Conservation (phyloP, 2,797 vertebrate species). For the Lagorchestes hirsutus region DNA sequence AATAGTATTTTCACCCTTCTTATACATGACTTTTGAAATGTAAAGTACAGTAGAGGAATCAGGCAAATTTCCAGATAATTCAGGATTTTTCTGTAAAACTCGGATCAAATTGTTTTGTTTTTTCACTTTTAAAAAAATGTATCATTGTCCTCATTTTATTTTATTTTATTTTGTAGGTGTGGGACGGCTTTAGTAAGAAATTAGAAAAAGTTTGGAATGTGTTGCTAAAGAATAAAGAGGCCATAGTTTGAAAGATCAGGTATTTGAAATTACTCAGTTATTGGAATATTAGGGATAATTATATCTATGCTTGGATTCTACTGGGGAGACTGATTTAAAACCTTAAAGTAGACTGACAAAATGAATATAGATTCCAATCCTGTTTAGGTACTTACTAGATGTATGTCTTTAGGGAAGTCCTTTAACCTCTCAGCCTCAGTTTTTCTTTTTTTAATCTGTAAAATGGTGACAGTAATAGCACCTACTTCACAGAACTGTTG, state of each 20-base stretch:
- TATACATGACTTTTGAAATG: not conserved
- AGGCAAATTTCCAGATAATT: not conserved
- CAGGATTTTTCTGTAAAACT: not conserved
- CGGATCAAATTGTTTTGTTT: constrained; percentile 7
- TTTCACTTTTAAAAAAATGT: not conserved
- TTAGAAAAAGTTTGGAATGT: constrained; percentile 16
- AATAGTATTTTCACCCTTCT: not conserved
- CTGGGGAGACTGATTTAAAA: not conserved
- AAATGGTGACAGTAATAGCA: not conserved
- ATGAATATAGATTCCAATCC: not conserved
- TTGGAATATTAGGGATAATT: not conserved
- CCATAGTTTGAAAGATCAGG: not conserved
- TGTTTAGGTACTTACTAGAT: not conserved
- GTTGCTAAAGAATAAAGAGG: not conserved
- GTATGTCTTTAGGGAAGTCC: not conserved
- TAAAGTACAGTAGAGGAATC: not conserved
- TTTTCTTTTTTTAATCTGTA: not conserved
- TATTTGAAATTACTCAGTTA: not conserved
- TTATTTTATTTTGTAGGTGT: constrained; percentile 20
- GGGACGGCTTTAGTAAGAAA: not conserved
- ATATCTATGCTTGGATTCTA: not conserved
- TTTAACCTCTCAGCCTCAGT: not conserved
- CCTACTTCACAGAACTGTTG: not conserved
- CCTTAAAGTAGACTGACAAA: not conserved
- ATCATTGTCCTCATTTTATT: not conserved